Evolutionary conservation across 2,113 vertebrate species (phyloP), one percentile per base, ranked within the genome.

Genomic region (Elanoides forficatus): DNA sequence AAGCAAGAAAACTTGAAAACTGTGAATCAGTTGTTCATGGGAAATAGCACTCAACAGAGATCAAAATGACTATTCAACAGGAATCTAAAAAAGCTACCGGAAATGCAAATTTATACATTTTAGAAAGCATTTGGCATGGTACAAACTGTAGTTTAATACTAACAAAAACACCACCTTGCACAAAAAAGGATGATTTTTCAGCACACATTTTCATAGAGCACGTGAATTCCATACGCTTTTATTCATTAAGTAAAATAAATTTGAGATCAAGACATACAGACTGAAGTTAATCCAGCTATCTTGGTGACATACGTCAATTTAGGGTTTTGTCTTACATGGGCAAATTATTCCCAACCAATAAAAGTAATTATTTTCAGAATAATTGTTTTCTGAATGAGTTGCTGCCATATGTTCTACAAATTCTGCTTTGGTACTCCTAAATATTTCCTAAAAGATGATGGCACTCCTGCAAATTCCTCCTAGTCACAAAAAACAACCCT

Each of bases 401-500:
- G 86, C 83, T 96, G 89, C 53, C 58, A 30, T 47, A 86, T 94
- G 52, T 40, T 91, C 81, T 58, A 93, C 32, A 88, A 90, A 93
- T 88, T 94, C 84, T 87, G 88, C 83, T 94, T 96, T 79, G 92
- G 66, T 94, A 79, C 84, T 94, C 74, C 67, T 73, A 73, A 81
- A 32, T 6, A 2, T 56, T 90, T 92, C 34, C 60, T 52, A 74
- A 71, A 92, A 68, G 36, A 74, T 34, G 32, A 66, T 10, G 18
- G 13, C 29, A 83, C 40, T 88, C 38, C 50, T 76, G 53, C 34
- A 96, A 85, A 94, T 95, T 95, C 65, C 47, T 92, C 62, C 63
- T 79, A 90, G 73, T 83, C 45, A 84, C 93, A 97, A 95, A 97
- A 90, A 85, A 30, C 29, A 84, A 45, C 53, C 13, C 62, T 76